Evolutionary conservation across 2,888 invertebrate species (phyloP), one percentile per base, ranked within the genome.

Genomic region (Eucera pruinosa): DNA sequence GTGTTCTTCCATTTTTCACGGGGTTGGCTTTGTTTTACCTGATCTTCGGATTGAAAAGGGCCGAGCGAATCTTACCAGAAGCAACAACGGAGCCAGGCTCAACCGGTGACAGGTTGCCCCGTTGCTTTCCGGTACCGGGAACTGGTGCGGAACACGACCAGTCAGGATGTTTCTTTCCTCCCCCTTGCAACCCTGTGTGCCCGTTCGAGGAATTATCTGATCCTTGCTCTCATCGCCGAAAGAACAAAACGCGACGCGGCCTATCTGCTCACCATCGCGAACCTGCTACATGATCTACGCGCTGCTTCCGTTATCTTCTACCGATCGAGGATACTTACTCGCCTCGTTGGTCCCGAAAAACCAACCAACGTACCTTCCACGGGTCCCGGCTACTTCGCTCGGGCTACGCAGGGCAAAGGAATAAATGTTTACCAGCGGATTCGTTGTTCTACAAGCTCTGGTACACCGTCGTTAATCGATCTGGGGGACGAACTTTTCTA

Each of bases 281-380:
- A 88, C 89, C 80, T 77, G 74, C 81, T 87, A 89, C 89, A 89
- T 86, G 88, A 89, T 90, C 89, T 88, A 88, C 87, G 86, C 84
- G 85, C 82, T 68, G 80, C 78, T 74, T 62, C 65, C 68, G 78
- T 86, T 88, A 88, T 87, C 89, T 83, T 61, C 45, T 60, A 30
- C 52, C 81, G 76, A 89, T 89, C 89, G 76, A 79, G 86, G 80
- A 73, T 83, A 82, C 83, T 88, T 86, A 85, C 86, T 86, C 80
- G 86, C 80, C 84, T 3, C 23, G 85, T 83, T 84, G 67, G 50
- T 41, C 67, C 58, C 57, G 73, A 69, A 60, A 79, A 68, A 65
- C 69, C 39, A 69, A 62, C 33, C 50, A 23, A 54, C 52, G 68
- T 52, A n/a, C 65, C 25, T 60, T 43, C 18, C 52, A 60, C 67